Evolutionary conservation across 2,888 invertebrate genomes (phyloP).

Genomic region (Patella caerulea): DNA sequence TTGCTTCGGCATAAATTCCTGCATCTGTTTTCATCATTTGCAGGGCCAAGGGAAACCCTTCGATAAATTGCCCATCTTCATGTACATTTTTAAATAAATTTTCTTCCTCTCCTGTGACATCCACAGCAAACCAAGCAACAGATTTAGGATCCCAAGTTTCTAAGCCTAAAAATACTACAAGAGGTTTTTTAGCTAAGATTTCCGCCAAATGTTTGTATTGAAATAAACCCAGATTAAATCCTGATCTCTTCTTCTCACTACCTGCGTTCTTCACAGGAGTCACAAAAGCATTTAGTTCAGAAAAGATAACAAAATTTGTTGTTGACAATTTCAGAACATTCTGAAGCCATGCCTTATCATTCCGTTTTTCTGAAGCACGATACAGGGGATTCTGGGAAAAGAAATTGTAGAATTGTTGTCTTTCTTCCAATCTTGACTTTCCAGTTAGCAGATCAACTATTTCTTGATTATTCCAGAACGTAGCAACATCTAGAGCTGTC

Average conservation of each 20-base stretch:
- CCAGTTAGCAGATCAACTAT: conserved; percentile 48
- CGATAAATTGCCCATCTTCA: conserved; percentile 45
- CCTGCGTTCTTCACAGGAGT: conserved; percentile 26
- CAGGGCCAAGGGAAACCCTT: conserved; percentile 54
- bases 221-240: conserved; percentile 46
- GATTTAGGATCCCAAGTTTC: conserved; percentile 46
- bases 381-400: conserved; percentile 63
- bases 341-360: conserved; percentile 63
- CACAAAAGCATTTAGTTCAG: conserved; percentile 54
- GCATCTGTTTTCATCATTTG: conserved; percentile 60
- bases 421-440: conserved; percentile 37
- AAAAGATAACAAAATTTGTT: conserved; percentile 63
- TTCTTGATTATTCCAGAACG: conserved; percentile 67
- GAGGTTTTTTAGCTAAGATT: conserved; percentile 45
- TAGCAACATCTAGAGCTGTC: conserved; percentile 67
- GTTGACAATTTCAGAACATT: conserved; percentile 44
- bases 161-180: conserved; percentile 62
- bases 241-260: conserved; percentile 30
- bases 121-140: conserved; percentile 65
- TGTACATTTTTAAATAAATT: conserved; percentile 35
- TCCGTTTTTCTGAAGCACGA: conserved; percentile 63
- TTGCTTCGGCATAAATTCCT: conserved; percentile 69
- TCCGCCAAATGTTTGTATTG: conserved; percentile 48
- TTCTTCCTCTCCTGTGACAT: conserved; percentile 47
- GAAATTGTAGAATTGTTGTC: conserved; percentile 57